Conservation (phyloP, 2,888 invertebrate species). For the Geotrupes spiniger region DNA sequence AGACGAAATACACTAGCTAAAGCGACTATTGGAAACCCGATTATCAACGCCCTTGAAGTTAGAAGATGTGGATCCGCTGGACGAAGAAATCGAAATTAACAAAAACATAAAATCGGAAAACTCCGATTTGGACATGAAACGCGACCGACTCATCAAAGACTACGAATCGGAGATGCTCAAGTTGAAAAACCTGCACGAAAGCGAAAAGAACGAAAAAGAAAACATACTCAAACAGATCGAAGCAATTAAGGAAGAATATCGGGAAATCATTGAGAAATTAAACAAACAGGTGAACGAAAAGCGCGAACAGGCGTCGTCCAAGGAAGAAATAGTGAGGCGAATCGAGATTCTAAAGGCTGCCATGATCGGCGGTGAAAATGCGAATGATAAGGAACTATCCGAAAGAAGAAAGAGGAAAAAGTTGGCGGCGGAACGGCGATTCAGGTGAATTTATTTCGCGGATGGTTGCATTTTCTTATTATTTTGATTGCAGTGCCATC, state of each 20-base stretch:
- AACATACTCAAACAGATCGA: constrained; percentile 49
- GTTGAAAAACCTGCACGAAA: constrained; percentile 46
- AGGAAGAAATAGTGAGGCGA: constrained; percentile 48
- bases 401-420: constrained; percentile 67
- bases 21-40: constrained; percentile 53
- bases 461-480: no score
- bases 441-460: no score
- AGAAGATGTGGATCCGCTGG: constrained; percentile 33
- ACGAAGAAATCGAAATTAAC: constrained; percentile 26
- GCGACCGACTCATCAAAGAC: constrained; percentile 49
- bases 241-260: constrained; percentile 57
- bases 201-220: constrained; percentile 48
- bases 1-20: constrained; percentile 74
- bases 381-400: constrained; percentile 67
- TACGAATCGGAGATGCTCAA: constrained; percentile 56
- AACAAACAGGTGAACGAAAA: constrained; percentile 58
- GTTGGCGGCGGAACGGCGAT: constrained; percentile 64
- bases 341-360: constrained; percentile 63
- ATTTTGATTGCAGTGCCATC: constrained; percentile 50
- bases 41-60: constrained; percentile 33
- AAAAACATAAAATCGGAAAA: constrained; percentile 27
- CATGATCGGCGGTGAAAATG: constrained; percentile 78
- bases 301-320: constrained; percentile 39
- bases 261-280: constrained; percentile 56
- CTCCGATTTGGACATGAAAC: constrained; percentile 38